Conservation (phyloP, 2,797 vertebrate genomes). For the Fistularia commersonii region DNA sequence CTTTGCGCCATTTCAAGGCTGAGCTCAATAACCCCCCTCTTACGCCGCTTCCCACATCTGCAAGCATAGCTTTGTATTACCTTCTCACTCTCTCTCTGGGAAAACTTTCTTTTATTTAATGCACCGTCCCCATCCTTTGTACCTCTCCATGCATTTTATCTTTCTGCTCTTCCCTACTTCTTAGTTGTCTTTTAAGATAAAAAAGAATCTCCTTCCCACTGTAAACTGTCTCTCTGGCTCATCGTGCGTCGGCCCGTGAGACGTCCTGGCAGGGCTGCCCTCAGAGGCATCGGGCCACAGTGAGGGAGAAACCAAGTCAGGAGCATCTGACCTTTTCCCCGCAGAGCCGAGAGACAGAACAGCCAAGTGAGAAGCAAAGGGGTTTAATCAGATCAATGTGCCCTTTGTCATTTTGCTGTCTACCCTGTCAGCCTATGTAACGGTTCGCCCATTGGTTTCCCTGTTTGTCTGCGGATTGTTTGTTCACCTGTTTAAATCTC, state of each 20-base stretch:
- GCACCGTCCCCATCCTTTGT: background rate
- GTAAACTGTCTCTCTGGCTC: constrained; percentile 1
- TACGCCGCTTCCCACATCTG: no score
- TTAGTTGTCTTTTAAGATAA: no score
- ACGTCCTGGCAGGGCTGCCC: constrained; percentile 27
- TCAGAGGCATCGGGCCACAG: constrained; percentile 22
- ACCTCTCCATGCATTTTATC: no score
- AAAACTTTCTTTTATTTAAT: background rate
- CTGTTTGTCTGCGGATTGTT: constrained; percentile 8
- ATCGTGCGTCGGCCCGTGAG: constrained; percentile 25
- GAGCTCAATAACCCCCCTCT: no score
- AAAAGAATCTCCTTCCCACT: no score
- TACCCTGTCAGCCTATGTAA: constrained; percentile 32
- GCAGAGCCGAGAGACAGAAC: constrained; percentile 18
- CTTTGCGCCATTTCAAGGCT: no score
- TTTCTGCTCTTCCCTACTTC: no score
- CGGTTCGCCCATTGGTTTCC: constrained; percentile 23
- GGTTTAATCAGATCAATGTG: constrained; percentile 56
- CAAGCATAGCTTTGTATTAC: no score
- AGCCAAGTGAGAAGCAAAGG: constrained; percentile 26
- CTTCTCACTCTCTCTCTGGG: background rate
- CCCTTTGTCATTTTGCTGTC: constrained; percentile 53
- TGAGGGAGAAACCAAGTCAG: constrained; percentile 40
- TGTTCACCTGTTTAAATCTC: no score
- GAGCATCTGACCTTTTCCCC: constrained; percentile 44